Conservation (phyloP, 2,113 vertebrate genomes). For the Anarrhichthys ocellatus region DNA sequence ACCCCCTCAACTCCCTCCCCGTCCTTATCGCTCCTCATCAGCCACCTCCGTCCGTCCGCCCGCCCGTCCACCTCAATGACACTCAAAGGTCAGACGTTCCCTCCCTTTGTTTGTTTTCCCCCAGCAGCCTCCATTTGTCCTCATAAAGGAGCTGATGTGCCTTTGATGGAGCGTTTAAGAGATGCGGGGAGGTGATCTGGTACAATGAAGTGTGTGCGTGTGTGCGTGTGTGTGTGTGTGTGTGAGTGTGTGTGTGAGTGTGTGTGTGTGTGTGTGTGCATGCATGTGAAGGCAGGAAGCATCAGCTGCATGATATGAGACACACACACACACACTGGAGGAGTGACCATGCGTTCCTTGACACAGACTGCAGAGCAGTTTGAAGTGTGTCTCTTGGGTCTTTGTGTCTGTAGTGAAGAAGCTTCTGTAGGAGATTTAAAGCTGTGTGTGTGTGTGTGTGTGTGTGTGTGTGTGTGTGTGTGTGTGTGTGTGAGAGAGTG, state of each 20-base stretch:
- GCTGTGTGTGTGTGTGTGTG: neutral
- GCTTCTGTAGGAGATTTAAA: conserved; percentile 9
- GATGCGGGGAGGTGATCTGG: conserved; percentile 6
- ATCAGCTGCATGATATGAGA: conserved; percentile 29
- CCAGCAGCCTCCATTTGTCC: conserved; percentile 51
- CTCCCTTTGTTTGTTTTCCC: conserved; percentile 46
- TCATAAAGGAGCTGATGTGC: conserved; percentile 57
- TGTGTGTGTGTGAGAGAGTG: too few relatives aligned
- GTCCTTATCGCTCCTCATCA: conserved; percentile 12
- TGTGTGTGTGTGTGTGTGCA: conserved; percentile 22
- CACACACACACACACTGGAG: conserved; percentile 10
- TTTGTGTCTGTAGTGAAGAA: neutral
- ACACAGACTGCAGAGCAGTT: conserved; percentile 31
- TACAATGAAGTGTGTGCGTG: conserved; percentile 15
- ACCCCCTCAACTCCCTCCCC: neutral
- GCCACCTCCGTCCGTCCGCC: conserved; percentile 11
- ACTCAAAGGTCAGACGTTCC: conserved; percentile 77
- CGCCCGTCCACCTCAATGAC: conserved; percentile 74
- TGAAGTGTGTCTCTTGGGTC: conserved; percentile 32
- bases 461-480: neutral
- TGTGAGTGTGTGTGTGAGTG: conserved; percentile 26
- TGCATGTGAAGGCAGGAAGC: conserved; percentile 15
- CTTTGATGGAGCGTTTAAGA: conserved; percentile 48
- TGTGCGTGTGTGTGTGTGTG: conserved; percentile 22
- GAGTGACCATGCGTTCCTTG: conserved; percentile 19